Percentiles rank a stretch among this genome's conserved stretches.
Conservation (phyloP, 2,888 invertebrate species). For the Eueremaeus valkanovi region DNA sequence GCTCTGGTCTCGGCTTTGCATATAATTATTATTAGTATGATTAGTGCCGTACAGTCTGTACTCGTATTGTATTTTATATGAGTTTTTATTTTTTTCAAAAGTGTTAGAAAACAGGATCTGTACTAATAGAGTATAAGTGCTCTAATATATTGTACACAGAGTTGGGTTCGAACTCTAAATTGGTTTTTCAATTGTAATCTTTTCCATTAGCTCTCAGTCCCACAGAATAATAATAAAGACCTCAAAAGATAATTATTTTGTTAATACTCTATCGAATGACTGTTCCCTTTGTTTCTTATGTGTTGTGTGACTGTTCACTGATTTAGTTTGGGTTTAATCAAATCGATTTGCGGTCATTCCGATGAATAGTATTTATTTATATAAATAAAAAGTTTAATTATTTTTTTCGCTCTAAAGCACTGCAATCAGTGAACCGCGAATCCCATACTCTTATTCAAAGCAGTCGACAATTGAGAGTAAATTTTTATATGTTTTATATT, state of each 20-base stretch:
- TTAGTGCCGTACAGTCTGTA: neutral
- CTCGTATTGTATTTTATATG: too few species aligned
- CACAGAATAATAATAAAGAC: neutral
- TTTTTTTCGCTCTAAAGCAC: neutral
- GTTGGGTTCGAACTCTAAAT: neutral
- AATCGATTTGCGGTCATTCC: conserved; percentile 5
- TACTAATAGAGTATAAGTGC: neutral
- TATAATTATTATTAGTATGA: neutral
- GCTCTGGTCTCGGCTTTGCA: neutral
- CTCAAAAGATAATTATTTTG: conserved; percentile 11
- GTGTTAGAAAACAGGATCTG: conserved; percentile 21
- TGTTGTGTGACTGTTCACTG: too few species aligned
- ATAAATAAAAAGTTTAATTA: conserved; percentile 12
- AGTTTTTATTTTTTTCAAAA: neutral
- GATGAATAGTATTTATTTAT: neutral
- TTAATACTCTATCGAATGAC: neutral
- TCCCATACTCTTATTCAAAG: neutral
- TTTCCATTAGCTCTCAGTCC: neutral
- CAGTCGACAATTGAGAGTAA: conserved; percentile 22
- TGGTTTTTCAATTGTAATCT: neutral
- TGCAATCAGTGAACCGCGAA: neutral
- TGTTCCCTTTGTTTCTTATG: neutral
- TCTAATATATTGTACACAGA: neutral
- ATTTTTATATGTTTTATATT: too few species aligned
- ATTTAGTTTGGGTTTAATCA: conserved; percentile 5